These are phyloP conservation scores for Stenoptilia bipunctidactyla DNA, from an alignment of 2,888 invertebrate species.

Conservation along the genomic window DNA sequence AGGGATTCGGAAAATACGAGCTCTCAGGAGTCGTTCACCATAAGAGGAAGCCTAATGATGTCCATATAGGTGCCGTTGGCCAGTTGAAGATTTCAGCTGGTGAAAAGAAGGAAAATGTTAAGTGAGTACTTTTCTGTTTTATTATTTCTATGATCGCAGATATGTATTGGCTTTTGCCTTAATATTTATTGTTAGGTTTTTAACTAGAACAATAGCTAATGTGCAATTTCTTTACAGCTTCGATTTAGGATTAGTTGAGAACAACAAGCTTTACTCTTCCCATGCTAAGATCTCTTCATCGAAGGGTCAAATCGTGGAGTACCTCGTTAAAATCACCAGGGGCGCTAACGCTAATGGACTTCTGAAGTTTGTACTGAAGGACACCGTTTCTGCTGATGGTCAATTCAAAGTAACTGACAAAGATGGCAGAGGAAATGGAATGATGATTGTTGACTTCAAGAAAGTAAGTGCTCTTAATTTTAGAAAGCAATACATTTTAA, in stretches of 20 bases:
- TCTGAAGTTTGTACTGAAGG: constrained; percentile 72
- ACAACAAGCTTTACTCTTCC: constrained; percentile 52
- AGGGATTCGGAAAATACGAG: constrained; percentile 74
- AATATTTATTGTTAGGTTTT: background rate
- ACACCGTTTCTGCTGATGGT: constrained; percentile 73
- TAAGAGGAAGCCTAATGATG: constrained; percentile 62
- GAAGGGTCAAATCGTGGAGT: constrained; percentile 67
- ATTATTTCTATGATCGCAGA: background rate
- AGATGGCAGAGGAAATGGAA: constrained; percentile 75
- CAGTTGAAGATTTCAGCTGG: constrained; percentile 62
- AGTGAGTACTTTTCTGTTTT: constrained; percentile 42
- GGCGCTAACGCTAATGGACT: constrained; percentile 51
- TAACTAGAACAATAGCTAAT: background rate
- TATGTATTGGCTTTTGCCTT: no score
- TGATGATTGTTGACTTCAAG: constrained; percentile 70
- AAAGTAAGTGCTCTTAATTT: constrained; percentile 45
- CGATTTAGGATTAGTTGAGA: constrained; percentile 55
- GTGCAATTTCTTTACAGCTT: constrained; percentile 32
- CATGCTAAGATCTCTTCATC: constrained; percentile 58
- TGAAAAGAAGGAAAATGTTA: constrained; percentile 66
- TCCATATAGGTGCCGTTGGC: constrained; percentile 69
- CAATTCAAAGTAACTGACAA: constrained; percentile 72
- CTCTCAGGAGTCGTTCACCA: constrained; percentile 72
- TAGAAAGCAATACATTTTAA: background rate
- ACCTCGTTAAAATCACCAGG: constrained; percentile 55